A percentile compares a stretch with the other conserved stretches of the same genome.
These are phyloP conservation scores for Malthinus flaveolus DNA, from an alignment of 2,888 invertebrate genomes.

Conservation along the genomic window DNA sequence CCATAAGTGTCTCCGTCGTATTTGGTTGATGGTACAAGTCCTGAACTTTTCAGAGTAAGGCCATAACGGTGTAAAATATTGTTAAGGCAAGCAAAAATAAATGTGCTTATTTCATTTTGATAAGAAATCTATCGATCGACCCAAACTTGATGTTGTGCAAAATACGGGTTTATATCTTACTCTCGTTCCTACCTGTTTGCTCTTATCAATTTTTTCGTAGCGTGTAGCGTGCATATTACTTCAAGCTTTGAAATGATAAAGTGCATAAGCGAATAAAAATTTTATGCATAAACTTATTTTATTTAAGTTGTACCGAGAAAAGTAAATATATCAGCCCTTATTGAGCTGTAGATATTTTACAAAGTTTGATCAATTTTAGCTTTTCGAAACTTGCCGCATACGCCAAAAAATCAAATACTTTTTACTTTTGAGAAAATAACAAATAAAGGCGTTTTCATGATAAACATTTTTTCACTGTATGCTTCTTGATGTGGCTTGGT, in stretches of 20 bases:
- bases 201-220: conserved; percentile 1
- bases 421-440: no score
- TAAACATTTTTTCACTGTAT: no score
- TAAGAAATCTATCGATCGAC: conserved; percentile 20
- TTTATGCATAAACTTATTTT: no score
- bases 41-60: conserved; percentile 18
- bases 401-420: no score
- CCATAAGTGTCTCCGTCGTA: conserved; percentile 36
- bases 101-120: conserved; percentile 15
- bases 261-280: not conserved
- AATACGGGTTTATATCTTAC: conserved; percentile 15
- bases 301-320: no score
- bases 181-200: conserved; percentile 1
- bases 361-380: no score
- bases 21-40: conserved; percentile 25
- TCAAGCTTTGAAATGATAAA: not conserved
- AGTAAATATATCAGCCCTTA: no score
- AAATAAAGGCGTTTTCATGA: no score
- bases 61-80: conserved; percentile 22
- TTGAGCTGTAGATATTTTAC: no score
- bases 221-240: not conserved
- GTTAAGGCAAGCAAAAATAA: conserved; percentile 13
- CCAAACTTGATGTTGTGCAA: conserved; percentile 5
- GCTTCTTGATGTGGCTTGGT: no score
- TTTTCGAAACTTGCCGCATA: no score